These are phyloP conservation scores for Patella depressa DNA, from an alignment of 2,888 invertebrate species.

Conservation along the genomic window DNA sequence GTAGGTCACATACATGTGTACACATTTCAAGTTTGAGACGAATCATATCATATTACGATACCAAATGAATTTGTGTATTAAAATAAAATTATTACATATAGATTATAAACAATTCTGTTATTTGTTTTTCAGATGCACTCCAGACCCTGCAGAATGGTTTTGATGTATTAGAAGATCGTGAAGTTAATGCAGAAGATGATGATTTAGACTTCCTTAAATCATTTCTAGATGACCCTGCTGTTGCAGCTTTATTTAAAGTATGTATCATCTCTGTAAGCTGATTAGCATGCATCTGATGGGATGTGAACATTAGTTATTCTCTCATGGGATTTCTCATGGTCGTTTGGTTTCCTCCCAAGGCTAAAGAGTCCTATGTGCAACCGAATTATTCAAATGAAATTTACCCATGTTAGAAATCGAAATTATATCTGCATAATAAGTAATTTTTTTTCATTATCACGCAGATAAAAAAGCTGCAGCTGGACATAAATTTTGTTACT, in stretches of 20 bases:
- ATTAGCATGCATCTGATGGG: background rate
- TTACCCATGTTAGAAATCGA: too few species aligned
- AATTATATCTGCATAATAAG: background rate
- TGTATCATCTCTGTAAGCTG: conserved; percentile 12
- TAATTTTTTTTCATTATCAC: too few species aligned
- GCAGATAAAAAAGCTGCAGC: too few species aligned
- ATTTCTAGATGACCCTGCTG: conserved; percentile 46
- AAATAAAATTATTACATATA: background rate
- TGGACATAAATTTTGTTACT: too few species aligned
- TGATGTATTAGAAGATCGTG: conserved; percentile 47
- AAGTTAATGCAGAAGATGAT: conserved; percentile 45
- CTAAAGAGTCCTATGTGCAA: too few species aligned
- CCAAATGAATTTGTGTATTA: background rate
- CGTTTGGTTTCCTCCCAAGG: too few species aligned
- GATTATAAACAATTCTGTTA: background rate
- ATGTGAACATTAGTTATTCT: background rate
- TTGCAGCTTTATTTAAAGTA: conserved; percentile 57
- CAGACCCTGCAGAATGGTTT: conserved; percentile 49
- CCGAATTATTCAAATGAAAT: too few species aligned
- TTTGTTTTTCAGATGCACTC: conserved; percentile 51
- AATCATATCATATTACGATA: background rate
- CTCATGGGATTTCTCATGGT: background rate
- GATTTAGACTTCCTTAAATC: conserved; percentile 57
- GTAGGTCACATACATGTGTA: too few species aligned
- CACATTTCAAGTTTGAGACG: too few species aligned